Evolutionary conservation across 2,113 vertebrate genomes (phyloP), one percentile per base, ranked within the genome.

Genomic region (Tetrao urogallus): DNA sequence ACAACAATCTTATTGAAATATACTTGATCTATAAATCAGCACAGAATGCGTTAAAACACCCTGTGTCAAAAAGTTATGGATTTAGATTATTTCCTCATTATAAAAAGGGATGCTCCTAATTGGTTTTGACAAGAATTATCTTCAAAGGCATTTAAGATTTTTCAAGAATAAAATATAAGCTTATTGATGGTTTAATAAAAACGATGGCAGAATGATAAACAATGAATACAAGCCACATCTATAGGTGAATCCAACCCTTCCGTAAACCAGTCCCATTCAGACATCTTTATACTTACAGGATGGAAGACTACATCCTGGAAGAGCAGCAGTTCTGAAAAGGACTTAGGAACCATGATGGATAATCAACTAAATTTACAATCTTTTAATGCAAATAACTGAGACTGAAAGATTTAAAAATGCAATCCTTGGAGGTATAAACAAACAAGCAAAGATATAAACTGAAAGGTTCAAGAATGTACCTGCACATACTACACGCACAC

Each of bases 381-480:
- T 88, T 95, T 94, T 94, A 95, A 94, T 90, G 91, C 88, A 75
- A 93, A 94, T 90, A 93, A 78, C 91, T 78, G 93, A 94, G 87
- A 83, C 93, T 88, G 92, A 75, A 69, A 88, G 91, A 81, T 61
- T 67, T 93, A 34, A 78, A 94, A 84, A 93, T 28, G 91, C 96
- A 88, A 4, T 81, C 76, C 94, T 88, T 60, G 90, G 70, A 94
- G 82, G 95, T 79, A 84, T 54, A 34, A 94, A 88, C 72, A 90
- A 86, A 88, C 88, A 83, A 92, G 90, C 64, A 2, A 78, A 88
- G 69, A 86, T 64, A 83, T 8, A 22, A 36, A 83, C 88, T 13
- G 90, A 90, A 92, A 88, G 92, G 86, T 67, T 77, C 72, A 5
- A 57, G 88, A 93, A 77, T 90, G 89, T 19, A 61, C 52, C 94